Conservation (phyloP, 2,888 invertebrate genomes). For the Ectemnius lituratus region DNA sequence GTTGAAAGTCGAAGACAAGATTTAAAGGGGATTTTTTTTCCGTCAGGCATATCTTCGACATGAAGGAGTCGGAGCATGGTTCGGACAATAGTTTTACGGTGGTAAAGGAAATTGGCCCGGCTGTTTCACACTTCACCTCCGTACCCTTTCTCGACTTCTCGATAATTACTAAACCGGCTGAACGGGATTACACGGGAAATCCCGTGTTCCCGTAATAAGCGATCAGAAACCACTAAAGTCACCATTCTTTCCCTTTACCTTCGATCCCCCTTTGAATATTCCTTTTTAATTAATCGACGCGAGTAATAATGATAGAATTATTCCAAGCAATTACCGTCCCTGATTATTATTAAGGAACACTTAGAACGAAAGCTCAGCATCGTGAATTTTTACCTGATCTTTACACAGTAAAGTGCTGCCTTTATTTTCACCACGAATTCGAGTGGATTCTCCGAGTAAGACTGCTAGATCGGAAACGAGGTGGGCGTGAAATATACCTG, state of each 20-base stretch:
- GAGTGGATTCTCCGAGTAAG: no score
- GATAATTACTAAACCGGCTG: constrained; percentile 57
- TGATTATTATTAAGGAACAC: background rate
- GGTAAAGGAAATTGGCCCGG: constrained; percentile 11
- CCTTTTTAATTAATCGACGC: background rate
- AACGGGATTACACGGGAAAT: constrained; percentile 48
- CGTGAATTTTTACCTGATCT: no score
- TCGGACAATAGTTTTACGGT: constrained; percentile 5
- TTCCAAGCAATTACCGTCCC: background rate
- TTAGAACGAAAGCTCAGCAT: no score
- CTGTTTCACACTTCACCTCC: constrained; percentile 18
- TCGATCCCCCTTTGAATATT: background rate
- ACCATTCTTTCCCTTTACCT: constrained; percentile 3
- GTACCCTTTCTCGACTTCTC: constrained; percentile 27
- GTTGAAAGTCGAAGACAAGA: no score
- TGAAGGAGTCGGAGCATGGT: background rate
- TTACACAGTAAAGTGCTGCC: no score
- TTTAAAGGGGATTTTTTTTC: background rate
- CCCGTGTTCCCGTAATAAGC: constrained; percentile 36
- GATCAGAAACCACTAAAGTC: constrained; percentile 44
- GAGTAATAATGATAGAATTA: constrained; percentile 1
- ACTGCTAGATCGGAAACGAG: no score
- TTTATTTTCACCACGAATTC: no score
- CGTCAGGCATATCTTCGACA: no score
- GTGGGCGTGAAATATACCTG: no score